Conservation (phyloP, 2,888 invertebrate genomes). For the Campopleginae sp. region DNA sequence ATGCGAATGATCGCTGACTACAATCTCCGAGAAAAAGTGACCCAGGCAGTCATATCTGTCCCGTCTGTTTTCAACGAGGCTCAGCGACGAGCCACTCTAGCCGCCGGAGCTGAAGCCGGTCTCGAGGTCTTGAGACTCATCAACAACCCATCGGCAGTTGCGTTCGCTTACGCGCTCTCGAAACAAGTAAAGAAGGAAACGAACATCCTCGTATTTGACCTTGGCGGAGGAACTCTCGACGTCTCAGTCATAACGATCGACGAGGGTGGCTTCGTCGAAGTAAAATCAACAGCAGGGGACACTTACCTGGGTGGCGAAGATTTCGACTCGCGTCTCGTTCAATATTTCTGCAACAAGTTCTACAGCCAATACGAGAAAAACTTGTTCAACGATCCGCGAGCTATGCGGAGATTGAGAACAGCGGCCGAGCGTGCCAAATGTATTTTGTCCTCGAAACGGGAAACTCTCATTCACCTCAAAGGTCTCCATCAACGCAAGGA, state of each 20-base stretch:
- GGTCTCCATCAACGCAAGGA: constrained; percentile 97
- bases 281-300: constrained; percentile 93
- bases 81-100: constrained; percentile 96
- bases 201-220: constrained; percentile 91
- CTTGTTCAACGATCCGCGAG: constrained; percentile 93
- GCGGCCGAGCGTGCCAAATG: constrained; percentile 96
- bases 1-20: constrained; percentile 97
- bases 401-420: constrained; percentile 95
- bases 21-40: constrained; percentile 93
- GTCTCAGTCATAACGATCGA: constrained; percentile 93
- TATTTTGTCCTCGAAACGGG: constrained; percentile 93
- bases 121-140: constrained; percentile 96
- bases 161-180: constrained; percentile 95
- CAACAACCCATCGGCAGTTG: constrained; percentile 96
- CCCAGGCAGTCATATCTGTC: constrained; percentile 95
- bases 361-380: constrained; percentile 97
- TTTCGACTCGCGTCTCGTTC: constrained; percentile 96
- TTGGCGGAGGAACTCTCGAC: constrained; percentile 94
- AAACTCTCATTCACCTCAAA: constrained; percentile 97
- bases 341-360: constrained; percentile 95
- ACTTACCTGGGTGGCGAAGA: constrained; percentile 94
- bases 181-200: constrained; percentile 92
- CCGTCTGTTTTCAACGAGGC: constrained; percentile 96
- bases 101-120: constrained; percentile 95
- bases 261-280: constrained; percentile 91